Percentiles rank a stretch among this genome's conserved stretches.
Conservation (phyloP, 2,888 invertebrate species). For the Ormyrus thymus region DNA sequence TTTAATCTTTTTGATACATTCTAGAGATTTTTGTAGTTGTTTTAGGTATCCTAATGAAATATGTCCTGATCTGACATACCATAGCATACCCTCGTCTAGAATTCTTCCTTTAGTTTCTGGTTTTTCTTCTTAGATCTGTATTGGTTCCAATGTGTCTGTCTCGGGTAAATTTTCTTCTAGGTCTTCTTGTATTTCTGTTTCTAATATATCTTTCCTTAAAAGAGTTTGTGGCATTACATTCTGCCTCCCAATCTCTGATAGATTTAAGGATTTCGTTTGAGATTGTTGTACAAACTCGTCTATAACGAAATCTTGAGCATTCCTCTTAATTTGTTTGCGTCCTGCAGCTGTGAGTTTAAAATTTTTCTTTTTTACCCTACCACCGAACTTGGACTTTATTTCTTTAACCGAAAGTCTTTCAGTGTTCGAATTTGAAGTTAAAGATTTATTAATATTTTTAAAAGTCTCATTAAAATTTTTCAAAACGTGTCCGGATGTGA, state of each 20-base stretch:
- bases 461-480: too few species aligned
- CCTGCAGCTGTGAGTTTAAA: too few species aligned
- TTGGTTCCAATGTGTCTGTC: neutral
- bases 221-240: neutral
- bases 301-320: too few species aligned
- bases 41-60: neutral
- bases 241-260: conserved; percentile 10
- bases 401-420: too few species aligned
- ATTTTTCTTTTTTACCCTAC: too few species aligned
- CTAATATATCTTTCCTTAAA: neutral
- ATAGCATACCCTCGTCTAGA: neutral
- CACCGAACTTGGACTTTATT: too few species aligned
- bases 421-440: too few species aligned
- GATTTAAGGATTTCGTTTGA: neutral
- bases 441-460: too few species aligned
- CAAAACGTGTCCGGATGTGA: too few species aligned
- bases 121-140: neutral
- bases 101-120: neutral
- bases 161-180: neutral
- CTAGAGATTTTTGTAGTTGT: neutral
- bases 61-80: neutral
- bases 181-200: neutral
- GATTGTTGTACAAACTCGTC: conserved; percentile 5
- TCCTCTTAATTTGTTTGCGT: too few species aligned
- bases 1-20: neutral